Conservation (phyloP, 2,797 vertebrate species). For the Meda fulgida region DNA sequence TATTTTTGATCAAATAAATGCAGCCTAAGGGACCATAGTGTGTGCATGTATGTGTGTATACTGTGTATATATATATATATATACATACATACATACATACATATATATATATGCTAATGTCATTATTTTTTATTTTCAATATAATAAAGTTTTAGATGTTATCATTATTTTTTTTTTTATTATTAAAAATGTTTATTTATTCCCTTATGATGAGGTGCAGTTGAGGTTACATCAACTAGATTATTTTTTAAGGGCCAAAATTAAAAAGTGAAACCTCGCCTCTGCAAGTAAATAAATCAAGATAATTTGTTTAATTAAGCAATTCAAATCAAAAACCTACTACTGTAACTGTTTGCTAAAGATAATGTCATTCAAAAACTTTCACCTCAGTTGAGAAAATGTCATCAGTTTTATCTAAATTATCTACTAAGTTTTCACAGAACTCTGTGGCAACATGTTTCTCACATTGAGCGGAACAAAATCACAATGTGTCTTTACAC, state of each 20-base stretch:
- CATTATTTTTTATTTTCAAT: too few species aligned
- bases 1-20: too few species aligned
- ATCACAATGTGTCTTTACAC: background rate
- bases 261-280: background rate
- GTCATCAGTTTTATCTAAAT: background rate
- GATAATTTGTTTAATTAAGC: background rate
- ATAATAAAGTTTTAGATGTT: too few species aligned
- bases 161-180: too few species aligned
- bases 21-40: too few species aligned
- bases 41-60: too few species aligned
- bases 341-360: background rate
- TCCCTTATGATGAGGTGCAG: too few species aligned
- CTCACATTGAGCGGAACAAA: background rate
- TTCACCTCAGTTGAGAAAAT: background rate
- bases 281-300: background rate
- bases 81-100: too few species aligned
- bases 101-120: too few species aligned
- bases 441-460: background rate
- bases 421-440: background rate
- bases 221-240: background rate
- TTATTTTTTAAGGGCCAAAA: background rate
- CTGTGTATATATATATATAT: too few species aligned
- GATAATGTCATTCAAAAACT: background rate
- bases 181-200: too few species aligned
- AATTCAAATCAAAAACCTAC: background rate